Base-by-base conservation (phyloP, 2,888 invertebrate genomes). In the Pandemis cinnamomeana region DNA sequence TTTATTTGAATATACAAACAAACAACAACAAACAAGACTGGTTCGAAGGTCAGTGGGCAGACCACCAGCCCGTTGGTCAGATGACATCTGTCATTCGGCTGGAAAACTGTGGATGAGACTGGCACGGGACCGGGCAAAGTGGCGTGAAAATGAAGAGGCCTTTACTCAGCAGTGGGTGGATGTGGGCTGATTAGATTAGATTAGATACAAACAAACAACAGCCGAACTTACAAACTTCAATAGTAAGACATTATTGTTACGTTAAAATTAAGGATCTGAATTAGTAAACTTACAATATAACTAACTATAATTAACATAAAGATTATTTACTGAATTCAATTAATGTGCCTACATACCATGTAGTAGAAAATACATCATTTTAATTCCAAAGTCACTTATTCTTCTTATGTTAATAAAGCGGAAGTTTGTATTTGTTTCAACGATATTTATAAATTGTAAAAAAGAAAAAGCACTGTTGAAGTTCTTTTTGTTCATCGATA, bases 1-100 rank as follows among this genome's bases (percentile, higher is more conserved):
- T n/a, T 27, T 77, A 76, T 66, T 78, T 79, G 79, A 79, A 79
- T 69, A 27, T 48, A 20, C 20, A 58, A 74, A 71, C 42, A 77
- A 11, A 6, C 48, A 48, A 6, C 48, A 48, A 20, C 20, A 20
- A 20, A 20, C 20, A 20, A 20, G 20, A 20, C 20, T 20, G 20
- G 20, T 0, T 20, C 20, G 20, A 20, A 20, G 20, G 20, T 20
- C 20, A 20, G 20, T 20, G 20, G 20, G 20, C 20, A 20, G 20
- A 20, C 20, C 20, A 20, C 1, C 20, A 1, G 20, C 20, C 20
- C 20, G 20, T 20, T 20, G 20, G 20, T 20, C 20, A 20, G 20
- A 20, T 20, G 20, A 20, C 20, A 20, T 20, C 20, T 20, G 20
- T 20, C 20, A 20, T 20, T 20, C 20, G 20, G 20, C 20, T 20